Conservation (phyloP, 2,888 invertebrate genomes). For the Stramonita haemastoma region DNA sequence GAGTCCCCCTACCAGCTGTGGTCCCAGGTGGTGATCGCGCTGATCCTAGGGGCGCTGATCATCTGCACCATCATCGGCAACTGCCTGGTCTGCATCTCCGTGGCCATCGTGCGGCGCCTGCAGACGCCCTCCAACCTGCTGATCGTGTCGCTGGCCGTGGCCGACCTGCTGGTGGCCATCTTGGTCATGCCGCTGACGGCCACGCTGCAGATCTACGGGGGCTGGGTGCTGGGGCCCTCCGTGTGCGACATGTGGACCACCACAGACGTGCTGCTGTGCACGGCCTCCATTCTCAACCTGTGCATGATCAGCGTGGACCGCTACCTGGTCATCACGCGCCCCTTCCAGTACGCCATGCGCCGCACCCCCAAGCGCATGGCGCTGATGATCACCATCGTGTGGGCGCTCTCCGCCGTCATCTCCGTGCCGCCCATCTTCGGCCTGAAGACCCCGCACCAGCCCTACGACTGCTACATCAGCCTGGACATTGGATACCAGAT, state of each 20-base stretch:
- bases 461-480: conserved; percentile 87
- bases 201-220: conserved; percentile 74
- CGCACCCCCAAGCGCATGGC: conserved; percentile 94
- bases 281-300: conserved; percentile 80
- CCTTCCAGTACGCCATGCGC: conserved; percentile 95
- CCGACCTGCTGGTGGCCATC: conserved; percentile 80
- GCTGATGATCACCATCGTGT: conserved; percentile 89
- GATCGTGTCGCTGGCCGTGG: conserved; percentile 80
- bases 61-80: conserved; percentile 79
- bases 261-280: conserved; percentile 80
- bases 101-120: conserved; percentile 78
- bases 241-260: conserved; percentile 80
- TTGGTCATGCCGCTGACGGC: conserved; percentile 80
- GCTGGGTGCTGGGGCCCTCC: conserved; percentile 74
- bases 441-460: conserved; percentile 70
- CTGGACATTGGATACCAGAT: conserved; percentile 97
- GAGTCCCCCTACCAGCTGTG: conserved; percentile 43
- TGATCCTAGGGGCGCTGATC: conserved; percentile 73
- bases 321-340: conserved; percentile 83
- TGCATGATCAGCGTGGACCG: conserved; percentile 81
- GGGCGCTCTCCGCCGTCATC: conserved; percentile 95
- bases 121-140: conserved; percentile 78
- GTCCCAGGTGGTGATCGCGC: conserved; percentile 58
- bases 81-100: conserved; percentile 80
- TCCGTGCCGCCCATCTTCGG: conserved; percentile 87